Conservation (phyloP, 1,140 invertebrate genomes). For the Pseudomyrmex pallidus region DNA sequence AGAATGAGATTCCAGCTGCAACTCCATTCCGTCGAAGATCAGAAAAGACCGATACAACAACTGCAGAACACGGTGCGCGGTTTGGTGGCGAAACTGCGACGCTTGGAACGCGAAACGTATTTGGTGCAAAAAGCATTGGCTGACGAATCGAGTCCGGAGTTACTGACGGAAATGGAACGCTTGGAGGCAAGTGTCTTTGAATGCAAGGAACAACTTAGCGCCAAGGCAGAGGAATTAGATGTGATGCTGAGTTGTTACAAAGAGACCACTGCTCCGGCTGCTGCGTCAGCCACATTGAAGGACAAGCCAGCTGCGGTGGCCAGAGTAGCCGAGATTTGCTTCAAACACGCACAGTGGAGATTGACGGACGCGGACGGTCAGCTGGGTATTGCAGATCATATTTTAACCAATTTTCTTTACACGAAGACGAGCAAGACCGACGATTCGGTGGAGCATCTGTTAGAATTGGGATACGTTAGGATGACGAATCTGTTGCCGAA, state of each 20-base stretch:
- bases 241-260: slow-evolving; percentile 95
- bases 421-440: slow-evolving; percentile 98
- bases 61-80: slow-evolving; percentile 95
- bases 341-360: slow-evolving; percentile 99
- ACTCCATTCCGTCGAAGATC: slow-evolving; percentile 95
- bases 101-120: slow-evolving; percentile 96
- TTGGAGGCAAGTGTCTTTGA: slow-evolving; percentile 93
- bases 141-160: slow-evolving; percentile 84
- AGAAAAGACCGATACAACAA: slow-evolving; percentile 95
- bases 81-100: slow-evolving; percentile 91
- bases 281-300: slow-evolving; percentile 81
- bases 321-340: slow-evolving; percentile 98
- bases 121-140: slow-evolving; percentile 86
- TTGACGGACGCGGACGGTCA: slow-evolving; percentile 99
- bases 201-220: slow-evolving; percentile 95
- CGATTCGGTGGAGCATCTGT: slow-evolving; percentile 97
- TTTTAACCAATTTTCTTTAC: slow-evolving; percentile 98
- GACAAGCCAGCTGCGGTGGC: slow-evolving; percentile 91
- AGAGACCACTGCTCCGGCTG: slow-evolving; percentile 87
- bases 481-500: slow-evolving; percentile 98
- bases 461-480: slow-evolving; percentile 98
- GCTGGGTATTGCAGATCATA: slow-evolving; percentile 97
- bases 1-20: slow-evolving; percentile 97
- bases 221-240: slow-evolving; percentile 96
- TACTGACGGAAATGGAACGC: slow-evolving; percentile 88